Percentiles rank a stretch among this genome's conserved stretches.
These are phyloP conservation scores for Taenaris catops DNA, from an alignment of 2,888 invertebrate genomes.

Conservation along the genomic window DNA sequence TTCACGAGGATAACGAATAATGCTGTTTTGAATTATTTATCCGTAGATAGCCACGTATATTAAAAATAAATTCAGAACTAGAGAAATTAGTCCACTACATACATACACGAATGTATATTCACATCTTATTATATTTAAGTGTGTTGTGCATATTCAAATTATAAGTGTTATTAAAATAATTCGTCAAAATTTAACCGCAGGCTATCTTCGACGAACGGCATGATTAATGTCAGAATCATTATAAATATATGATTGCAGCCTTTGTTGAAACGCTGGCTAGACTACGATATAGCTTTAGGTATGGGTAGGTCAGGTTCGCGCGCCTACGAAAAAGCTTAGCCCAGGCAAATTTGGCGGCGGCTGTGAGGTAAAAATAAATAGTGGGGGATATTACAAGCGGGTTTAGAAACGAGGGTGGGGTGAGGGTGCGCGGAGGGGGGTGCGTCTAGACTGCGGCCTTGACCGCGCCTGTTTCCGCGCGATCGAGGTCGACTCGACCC, in stretches of 20 bases:
- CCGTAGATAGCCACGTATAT: too few relatives aligned
- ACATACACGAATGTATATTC: too few relatives aligned
- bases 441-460: conserved; percentile 74
- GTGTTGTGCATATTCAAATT: too few relatives aligned
- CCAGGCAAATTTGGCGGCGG: conserved; percentile 50
- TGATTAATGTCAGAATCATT: conserved; percentile 17
- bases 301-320: conserved; percentile 49
- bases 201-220: conserved; percentile 10
- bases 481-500: conserved; percentile 61
- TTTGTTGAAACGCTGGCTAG: conserved; percentile 15
- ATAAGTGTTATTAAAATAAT: conserved; percentile 8
- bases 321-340: conserved; percentile 36
- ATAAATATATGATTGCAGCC: conserved; percentile 12
- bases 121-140: too few relatives aligned
- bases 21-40: too few relatives aligned
- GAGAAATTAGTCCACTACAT: too few relatives aligned
- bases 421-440: conserved; percentile 39
- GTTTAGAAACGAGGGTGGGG: conserved; percentile 23
- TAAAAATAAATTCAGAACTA: too few relatives aligned
- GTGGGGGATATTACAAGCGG: conserved; percentile 29
- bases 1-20: too few relatives aligned
- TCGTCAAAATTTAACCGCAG: conserved; percentile 23
- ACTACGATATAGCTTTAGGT: conserved; percentile 20
- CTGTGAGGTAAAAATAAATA: conserved; percentile 54
- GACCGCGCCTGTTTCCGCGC: conserved; percentile 74